These are phyloP conservation scores for Bovichtus variegatus DNA, from an alignment of 2,797 vertebrate species.

Conservation along the genomic window DNA sequence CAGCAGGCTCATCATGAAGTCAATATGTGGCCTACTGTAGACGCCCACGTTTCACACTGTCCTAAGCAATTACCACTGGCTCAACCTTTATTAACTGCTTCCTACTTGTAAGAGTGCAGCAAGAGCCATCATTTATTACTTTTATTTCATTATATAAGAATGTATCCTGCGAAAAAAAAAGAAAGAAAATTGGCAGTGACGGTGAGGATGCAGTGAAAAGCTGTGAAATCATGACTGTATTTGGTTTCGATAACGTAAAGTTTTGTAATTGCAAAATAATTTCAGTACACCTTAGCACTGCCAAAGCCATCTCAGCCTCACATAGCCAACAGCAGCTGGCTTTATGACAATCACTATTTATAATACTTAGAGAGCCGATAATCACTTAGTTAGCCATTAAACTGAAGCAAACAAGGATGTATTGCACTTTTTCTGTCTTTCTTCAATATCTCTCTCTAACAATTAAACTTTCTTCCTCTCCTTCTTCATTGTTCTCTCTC, in stretches of 20 bases:
- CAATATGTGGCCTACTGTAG: constrained; percentile 18
- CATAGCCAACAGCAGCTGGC: constrained; percentile 35
- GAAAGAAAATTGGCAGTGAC: not conserved
- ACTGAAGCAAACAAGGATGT: constrained; percentile 26
- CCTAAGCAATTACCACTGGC: constrained; percentile 20
- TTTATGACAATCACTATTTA: constrained; percentile 48
- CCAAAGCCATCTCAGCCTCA: constrained; percentile 3
- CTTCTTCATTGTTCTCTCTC: constrained; percentile 20
- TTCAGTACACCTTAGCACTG: not conserved
- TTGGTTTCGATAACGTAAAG: constrained; percentile 13
- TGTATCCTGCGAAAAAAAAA: not conserved
- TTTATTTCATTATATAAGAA: constrained; percentile 4
- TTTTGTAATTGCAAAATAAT: constrained; percentile 9
- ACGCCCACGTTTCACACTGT: constrained; percentile 1
- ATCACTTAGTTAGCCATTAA: constrained; percentile 23
- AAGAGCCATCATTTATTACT: not conserved
- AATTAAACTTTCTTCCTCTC: constrained; percentile 42
- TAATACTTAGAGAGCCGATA: constrained; percentile 43
- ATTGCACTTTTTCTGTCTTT: constrained; percentile 23
- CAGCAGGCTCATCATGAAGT: constrained; percentile 27
- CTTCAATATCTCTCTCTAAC: constrained; percentile 25
- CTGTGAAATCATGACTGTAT: not conserved
- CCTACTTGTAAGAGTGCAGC: not conserved
- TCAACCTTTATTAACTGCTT: constrained; percentile 18
- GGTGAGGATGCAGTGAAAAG: not conserved